Evolutionary conservation across 2,797 vertebrate species (phyloP).

Genomic region (Macropus fuliginosus): DNA sequence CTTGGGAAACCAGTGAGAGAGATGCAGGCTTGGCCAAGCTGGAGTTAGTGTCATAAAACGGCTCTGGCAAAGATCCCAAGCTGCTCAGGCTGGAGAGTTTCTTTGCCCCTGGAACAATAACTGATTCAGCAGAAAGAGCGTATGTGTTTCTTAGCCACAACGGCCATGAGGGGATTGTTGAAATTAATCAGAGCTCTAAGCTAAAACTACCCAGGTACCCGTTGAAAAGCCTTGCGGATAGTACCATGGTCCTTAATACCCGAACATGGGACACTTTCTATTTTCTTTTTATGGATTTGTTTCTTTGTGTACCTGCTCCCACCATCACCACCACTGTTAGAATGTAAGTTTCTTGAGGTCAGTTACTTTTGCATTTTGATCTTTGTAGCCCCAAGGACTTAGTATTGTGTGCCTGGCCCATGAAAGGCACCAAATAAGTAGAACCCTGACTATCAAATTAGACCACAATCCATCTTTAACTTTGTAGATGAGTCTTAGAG

Average conservation of each 20-base stretch:
- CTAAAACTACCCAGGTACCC: slow-evolving; percentile 26
- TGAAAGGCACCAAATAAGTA: background rate
- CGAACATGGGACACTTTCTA: background rate
- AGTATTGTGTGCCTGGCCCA: background rate
- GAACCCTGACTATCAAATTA: background rate
- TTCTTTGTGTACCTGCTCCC: background rate
- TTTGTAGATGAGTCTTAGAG: background rate
- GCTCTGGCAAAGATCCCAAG: slow-evolving; percentile 66
- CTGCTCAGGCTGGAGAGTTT: slow-evolving; percentile 71
- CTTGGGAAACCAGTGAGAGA: slow-evolving; percentile 34
- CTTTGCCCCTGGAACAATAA: slow-evolving; percentile 74
- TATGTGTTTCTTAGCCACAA: slow-evolving; percentile 68
- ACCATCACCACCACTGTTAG: background rate
- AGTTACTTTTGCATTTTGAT: background rate
- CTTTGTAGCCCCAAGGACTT: background rate
- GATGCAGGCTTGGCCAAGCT: slow-evolving; percentile 59
- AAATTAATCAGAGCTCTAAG: slow-evolving; percentile 68
- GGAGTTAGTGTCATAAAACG: slow-evolving; percentile 64
- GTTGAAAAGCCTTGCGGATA: slow-evolving; percentile 47
- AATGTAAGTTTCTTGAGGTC: background rate
- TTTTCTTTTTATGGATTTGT: background rate
- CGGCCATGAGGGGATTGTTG: slow-evolving; percentile 65
- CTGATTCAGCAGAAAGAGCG: slow-evolving; percentile 72
- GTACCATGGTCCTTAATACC: slow-evolving; percentile 48
- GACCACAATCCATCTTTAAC: background rate